Percentiles rank a stretch among this genome's conserved stretches.
Conservation (phyloP, 2,888 invertebrate species). For the Temnothorax rugatulus region DNA sequence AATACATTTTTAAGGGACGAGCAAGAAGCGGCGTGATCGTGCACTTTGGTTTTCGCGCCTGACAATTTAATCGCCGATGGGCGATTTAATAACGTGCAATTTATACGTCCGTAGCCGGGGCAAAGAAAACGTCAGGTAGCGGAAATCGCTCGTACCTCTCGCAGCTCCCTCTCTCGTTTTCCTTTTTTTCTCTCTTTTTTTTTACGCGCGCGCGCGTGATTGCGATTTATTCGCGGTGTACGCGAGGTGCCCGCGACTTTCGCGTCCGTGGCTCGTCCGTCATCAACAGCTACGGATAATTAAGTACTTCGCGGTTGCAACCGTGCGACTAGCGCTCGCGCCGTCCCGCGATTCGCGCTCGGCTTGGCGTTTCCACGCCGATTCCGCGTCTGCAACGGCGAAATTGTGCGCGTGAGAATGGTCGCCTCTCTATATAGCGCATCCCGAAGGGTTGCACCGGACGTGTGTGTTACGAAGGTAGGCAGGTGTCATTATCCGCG, state of each 20-base stretch:
- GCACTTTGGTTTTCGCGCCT: slow-evolving; percentile 39
- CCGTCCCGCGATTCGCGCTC: not conserved
- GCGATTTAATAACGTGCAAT: slow-evolving; percentile 52
- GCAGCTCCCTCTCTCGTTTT: not conserved
- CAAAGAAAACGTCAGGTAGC: slow-evolving; percentile 37
- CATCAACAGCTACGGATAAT: slow-evolving; percentile 54
- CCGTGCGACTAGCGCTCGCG: slow-evolving; percentile 45
- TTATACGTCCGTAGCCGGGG: slow-evolving; percentile 30
- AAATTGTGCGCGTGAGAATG: slow-evolving; percentile 74
- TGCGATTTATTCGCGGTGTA: slow-evolving; percentile 24
- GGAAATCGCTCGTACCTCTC: slow-evolving; percentile 44
- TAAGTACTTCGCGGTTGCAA: slow-evolving; percentile 36
- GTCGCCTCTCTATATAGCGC: slow-evolving; percentile 43
- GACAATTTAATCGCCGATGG: slow-evolving; percentile 47
- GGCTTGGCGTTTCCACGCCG: slow-evolving; percentile 35
- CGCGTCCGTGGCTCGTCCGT: not conserved
- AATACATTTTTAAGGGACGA: slow-evolving; percentile 34
- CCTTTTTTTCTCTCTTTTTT: not conserved
- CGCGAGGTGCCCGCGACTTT: slow-evolving; percentile 7
- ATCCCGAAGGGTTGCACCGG: slow-evolving; percentile 60
- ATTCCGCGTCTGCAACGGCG: slow-evolving; percentile 27
- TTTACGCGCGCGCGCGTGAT: not conserved
- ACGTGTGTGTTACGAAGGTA: slow-evolving; percentile 55
- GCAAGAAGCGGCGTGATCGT: slow-evolving; percentile 42
- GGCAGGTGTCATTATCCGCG: slow-evolving; percentile 62